Evolutionary conservation across 2,888 invertebrate species (phyloP), one percentile per base, ranked within the genome.

Genomic region (Morinoia aosen): DNA sequence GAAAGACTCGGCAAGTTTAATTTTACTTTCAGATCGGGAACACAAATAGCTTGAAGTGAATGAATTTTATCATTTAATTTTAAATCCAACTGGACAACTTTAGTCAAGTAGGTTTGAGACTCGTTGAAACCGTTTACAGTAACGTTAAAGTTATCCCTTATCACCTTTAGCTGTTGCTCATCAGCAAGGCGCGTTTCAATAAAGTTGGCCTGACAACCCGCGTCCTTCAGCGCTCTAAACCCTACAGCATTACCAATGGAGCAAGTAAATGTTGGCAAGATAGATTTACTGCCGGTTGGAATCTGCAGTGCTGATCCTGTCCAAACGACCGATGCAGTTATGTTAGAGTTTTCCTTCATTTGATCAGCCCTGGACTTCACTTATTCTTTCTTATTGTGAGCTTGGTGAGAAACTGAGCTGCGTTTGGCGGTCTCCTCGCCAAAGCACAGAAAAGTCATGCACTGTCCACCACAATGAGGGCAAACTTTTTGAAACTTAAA

Each of bases 201-300:
- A 25, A 95, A 95, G 14, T 95, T 95, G 19, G 61, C 33, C n/a
- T 95, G 95, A 58, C 61, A 58, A 10, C 95, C 95, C 2, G 61
- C 39, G 19, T 95, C 95, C 40, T 95, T 58, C 64, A 95, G 57
- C 39, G n/a, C 58, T 14, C 94, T n/a, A 0, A 95, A 14, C 8
- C 58, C 39, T 5, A 33, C 16, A 33, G 61, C 33, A 0, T 40
- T 25, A 19, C n/a, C 40, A 40, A 64, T 25, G 11, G 48, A 33
- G 25, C 61, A 58, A 58, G 95, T 58, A 40, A 95, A 95, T 11
- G 95, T 95, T 11, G 95, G 95, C 10, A 95, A 40, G 16, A 95
- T 95, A 40, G 95, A 16, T 33, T 58, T 58, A 33, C 58, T 58
- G 10, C 40, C 61, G 0, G 58, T 95, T 10, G 0, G 48, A 40